Evolutionary conservation across 2,113 vertebrate species (phyloP), one percentile per base, ranked within the genome.

Genomic region (Psophia crepitans): DNA sequence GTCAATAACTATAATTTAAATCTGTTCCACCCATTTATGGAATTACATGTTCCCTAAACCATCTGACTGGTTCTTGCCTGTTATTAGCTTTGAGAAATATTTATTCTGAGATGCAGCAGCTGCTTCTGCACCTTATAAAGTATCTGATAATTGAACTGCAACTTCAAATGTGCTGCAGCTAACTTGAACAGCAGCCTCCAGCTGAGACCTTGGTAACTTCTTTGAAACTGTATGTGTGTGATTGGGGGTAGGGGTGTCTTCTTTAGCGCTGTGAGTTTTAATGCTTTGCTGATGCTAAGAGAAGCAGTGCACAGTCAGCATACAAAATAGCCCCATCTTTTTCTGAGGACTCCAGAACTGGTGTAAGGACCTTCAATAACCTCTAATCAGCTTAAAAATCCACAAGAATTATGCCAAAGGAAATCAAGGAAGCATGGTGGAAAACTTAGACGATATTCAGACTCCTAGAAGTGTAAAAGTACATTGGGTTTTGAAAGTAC

Each of bases 221-320:
- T 32, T 39, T 43, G 53, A 77, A 74, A 18, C 5, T 27, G 8
- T 18, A 14, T 13, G 6, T 6, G 5, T 37, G 5, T 21, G 3
- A 26, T 8, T 10, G 5, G 7, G 2, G 2, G 2, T 15, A 13
- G 2, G 12, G 6, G 4, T 12, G 39, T 8, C 27, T 65, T 58
- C 30, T 58, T 48, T 27, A 56, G 30, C 39, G 10, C 7, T 33
- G 3, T 30, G n/a, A 39, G 3, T 63, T 70, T 75, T 61, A 63
- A 28, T 5, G 15, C 75, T 75, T 68, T 90, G 8, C 22, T 61
- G 22, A 22, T 22, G 12, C 6, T 41, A 30, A 20, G 23, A 51
- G 10, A 21, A 65, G 19, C 9, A 41, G 11, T 2, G 10, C 2
- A 2, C 19, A 63, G 33, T 12, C 5, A 7, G 10, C 8, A 14